Evolutionary conservation across 2,113 vertebrate genomes (phyloP).

Genomic region (Polyodon spathula): DNA sequence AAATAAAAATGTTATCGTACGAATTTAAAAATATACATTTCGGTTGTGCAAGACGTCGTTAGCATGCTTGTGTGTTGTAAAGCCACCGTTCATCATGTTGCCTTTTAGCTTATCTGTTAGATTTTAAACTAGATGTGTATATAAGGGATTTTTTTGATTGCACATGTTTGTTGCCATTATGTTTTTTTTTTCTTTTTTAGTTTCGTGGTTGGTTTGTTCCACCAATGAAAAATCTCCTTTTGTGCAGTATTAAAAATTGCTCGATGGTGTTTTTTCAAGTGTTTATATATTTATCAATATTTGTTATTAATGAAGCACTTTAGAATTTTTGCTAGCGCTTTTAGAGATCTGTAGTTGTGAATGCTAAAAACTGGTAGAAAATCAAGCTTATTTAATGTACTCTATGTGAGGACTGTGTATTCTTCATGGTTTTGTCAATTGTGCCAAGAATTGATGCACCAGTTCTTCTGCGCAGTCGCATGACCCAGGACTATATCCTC

Average conservation of each 20-base stretch:
- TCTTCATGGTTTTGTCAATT: slow-evolving; percentile 18
- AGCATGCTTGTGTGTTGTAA: slow-evolving; percentile 62
- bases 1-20: no score
- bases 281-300: slow-evolving; percentile 50
- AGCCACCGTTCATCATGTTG: slow-evolving; percentile 63
- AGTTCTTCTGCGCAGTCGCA: slow-evolving; percentile 8
- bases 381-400: not conserved
- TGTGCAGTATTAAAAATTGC: slow-evolving; percentile 52
- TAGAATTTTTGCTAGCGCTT: slow-evolving; percentile 34
- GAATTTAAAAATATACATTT: slow-evolving; percentile 58
- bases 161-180: slow-evolving; percentile 38
- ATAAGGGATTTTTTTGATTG: slow-evolving; percentile 59
- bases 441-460: slow-evolving; percentile 10
- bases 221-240: slow-evolving; percentile 49
- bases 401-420: slow-evolving; percentile 10
- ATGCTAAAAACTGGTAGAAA: slow-evolving; percentile 13
- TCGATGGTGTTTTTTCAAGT: slow-evolving; percentile 37
- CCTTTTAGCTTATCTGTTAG: slow-evolving; percentile 61
- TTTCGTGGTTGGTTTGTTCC: slow-evolving; percentile 35
- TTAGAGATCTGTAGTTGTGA: slow-evolving; percentile 20
- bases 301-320: slow-evolving; percentile 55
- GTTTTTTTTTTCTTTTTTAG: slow-evolving; percentile 37
- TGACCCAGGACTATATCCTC: not conserved
- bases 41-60: slow-evolving; percentile 52
- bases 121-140: slow-evolving; percentile 48